phyloP scores from a whole-genome alignment of 2,888 invertebrate species.

The Imbricaverruca yamaguchii region DNA sequence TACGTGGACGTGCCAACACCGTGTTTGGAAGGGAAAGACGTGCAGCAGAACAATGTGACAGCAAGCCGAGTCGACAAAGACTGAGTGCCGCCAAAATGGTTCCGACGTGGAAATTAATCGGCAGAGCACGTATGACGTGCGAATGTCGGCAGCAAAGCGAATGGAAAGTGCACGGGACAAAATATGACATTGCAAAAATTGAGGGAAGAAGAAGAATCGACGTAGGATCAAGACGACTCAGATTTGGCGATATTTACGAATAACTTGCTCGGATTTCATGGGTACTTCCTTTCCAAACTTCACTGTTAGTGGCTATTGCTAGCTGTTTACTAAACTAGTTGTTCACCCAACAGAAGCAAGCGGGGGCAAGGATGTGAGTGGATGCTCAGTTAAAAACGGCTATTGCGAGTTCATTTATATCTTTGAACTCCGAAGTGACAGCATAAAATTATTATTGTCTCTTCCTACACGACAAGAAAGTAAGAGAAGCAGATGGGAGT shows the following conservation, averaged over 20 bases:
- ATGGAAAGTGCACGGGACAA: neutral
- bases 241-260: neutral
- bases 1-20: neutral
- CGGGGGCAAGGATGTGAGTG: neutral
- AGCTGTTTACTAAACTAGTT: neutral
- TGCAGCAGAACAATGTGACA: neutral
- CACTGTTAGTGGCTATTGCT: neutral
- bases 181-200: neutral
- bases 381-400: neutral
- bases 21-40: slow-evolving; percentile 4
- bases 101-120: neutral
- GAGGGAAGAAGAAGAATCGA: neutral
- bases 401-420: neutral
- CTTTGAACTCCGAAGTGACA: neutral
- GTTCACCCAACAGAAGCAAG: slow-evolving; percentile 18
- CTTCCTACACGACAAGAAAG: neutral
- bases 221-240: neutral
- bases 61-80: neutral
- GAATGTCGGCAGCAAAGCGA: neutral
- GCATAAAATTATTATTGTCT: neutral
- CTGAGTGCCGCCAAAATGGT: neutral
- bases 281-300: slow-evolving; percentile 10
- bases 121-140: neutral
- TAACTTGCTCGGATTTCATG: neutral
- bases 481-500: neutral